These are phyloP conservation scores for Drosophila merina DNA, from an alignment of 2,888 invertebrate species.

Conservation along the genomic window DNA sequence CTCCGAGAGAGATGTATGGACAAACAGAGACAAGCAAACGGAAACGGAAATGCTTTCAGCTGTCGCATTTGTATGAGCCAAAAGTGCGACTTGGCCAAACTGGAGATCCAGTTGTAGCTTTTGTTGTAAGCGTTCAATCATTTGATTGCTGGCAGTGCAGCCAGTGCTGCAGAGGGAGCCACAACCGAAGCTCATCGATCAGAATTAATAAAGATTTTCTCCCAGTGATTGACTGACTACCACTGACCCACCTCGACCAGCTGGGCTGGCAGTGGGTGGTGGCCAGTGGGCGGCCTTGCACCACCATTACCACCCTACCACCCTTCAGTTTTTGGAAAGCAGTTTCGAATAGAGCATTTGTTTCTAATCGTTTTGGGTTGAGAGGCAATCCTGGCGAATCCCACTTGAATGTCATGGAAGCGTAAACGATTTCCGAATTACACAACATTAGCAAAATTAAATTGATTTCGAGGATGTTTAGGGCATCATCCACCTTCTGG, in stretches of 20 bases:
- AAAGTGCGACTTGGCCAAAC: slow-evolving; percentile 26
- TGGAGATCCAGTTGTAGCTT: slow-evolving; percentile 35
- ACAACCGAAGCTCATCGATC: slow-evolving; percentile 84
- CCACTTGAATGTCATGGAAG: slow-evolving; percentile 53
- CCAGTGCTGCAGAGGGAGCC: slow-evolving; percentile 66
- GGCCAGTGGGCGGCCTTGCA: slow-evolving; percentile 8
- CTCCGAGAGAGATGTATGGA: slow-evolving; percentile 30
- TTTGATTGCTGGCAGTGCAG: slow-evolving; percentile 67
- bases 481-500: slow-evolving; percentile 12
- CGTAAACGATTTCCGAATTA: slow-evolving; percentile 68
- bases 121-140: slow-evolving; percentile 75
- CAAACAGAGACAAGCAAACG: slow-evolving; percentile 82
- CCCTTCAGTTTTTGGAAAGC: slow-evolving; percentile 33
- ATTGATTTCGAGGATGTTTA: slow-evolving; percentile 61
- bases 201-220: slow-evolving; percentile 84
- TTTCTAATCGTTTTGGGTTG: slow-evolving; percentile 64
- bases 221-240: slow-evolving; percentile 52
- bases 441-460: slow-evolving; percentile 83
- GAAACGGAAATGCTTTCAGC: slow-evolving; percentile 81
- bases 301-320: not conserved
- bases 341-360: slow-evolving; percentile 71
- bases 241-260: slow-evolving; percentile 42
- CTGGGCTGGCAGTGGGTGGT: slow-evolving; percentile 13
- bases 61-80: slow-evolving; percentile 77
- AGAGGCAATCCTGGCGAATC: slow-evolving; percentile 13